Percentiles rank a stretch among this genome's conserved stretches.
phyloP scores from a whole-genome alignment of 2,888 invertebrate genomes.

The Philhelius pedissequus region DNA sequence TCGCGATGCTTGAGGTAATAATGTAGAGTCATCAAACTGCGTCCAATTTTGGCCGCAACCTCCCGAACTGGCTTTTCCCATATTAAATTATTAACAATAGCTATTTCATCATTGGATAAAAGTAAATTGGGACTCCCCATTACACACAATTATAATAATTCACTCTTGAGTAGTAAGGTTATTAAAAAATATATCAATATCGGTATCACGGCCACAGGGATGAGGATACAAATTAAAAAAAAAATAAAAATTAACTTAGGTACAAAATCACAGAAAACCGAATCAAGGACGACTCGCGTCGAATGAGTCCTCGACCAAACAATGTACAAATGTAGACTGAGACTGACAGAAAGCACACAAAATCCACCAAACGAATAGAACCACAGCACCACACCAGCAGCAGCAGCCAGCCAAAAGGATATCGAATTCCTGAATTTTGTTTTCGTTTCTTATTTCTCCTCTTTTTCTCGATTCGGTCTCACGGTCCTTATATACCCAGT shows the following conservation, averaged over 20 bases:
- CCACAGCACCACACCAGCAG: conserved; percentile 6
- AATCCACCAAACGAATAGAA: background rate
- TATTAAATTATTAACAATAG: conserved; percentile 62
- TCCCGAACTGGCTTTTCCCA: conserved; percentile 63
- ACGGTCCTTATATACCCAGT: conserved; percentile 62
- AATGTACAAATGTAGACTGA: conserved; percentile 47
- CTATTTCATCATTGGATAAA: conserved; percentile 54
- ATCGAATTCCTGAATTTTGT: conserved; percentile 64
- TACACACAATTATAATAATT: background rate
- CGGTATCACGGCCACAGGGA: conserved; percentile 12
- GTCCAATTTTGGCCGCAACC: conserved; percentile 66
- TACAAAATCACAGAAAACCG: conserved; percentile 61
- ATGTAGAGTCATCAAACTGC: conserved; percentile 75
- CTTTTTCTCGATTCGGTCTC: conserved; percentile 38
- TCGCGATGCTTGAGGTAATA: conserved; percentile 76
- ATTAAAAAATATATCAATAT: conserved; percentile 18
- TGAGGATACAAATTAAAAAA: conserved; percentile 8
- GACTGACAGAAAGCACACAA: conserved; percentile 26
- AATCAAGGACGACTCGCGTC: conserved; percentile 52
- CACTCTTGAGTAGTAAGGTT: too few relatives aligned
- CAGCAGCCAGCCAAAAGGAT: conserved; percentile 41
- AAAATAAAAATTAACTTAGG: conserved; percentile 38
- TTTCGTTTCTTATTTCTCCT: conserved; percentile 56
- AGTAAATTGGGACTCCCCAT: conserved; percentile 56
- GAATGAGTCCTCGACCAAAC: conserved; percentile 43